A percentile compares a stretch with the other conserved stretches of the same genome.
Evolutionary conservation across 2,888 invertebrate genomes (phyloP).

Genomic region (Sturmia bella): DNA sequence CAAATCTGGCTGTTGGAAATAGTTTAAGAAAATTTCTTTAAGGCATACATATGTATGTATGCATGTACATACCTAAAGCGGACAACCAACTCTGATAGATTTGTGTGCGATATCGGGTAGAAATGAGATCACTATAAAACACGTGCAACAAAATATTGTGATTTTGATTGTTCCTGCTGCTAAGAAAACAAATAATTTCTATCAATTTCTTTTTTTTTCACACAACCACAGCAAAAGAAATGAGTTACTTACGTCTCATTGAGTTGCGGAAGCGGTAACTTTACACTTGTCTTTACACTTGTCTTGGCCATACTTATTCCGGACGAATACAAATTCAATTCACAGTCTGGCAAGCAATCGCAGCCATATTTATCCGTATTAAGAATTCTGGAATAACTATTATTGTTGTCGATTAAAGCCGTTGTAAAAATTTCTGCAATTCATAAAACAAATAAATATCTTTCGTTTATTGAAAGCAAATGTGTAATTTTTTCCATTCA

Average conservation of each 20-base stretch:
- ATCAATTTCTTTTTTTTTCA: too few relatives aligned
- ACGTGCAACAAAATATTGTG: conserved; percentile 85
- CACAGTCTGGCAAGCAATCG: conserved; percentile 86
- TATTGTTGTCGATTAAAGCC: conserved; percentile 81
- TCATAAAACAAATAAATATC: too few relatives aligned
- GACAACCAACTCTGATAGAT: conserved; percentile 88
- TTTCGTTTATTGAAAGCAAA: not conserved
- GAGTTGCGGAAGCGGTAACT: conserved; percentile 72
- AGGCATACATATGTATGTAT: too few relatives aligned
- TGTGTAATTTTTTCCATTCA: conserved; percentile 59
- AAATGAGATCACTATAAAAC: conserved; percentile 87
- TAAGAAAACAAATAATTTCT: not conserved
- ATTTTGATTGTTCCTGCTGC: conserved; percentile 81
- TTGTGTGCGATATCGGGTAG: conserved; percentile 86
- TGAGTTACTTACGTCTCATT: conserved; percentile 54
- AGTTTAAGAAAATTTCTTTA: too few relatives aligned
- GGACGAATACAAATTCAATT: conserved; percentile 84
- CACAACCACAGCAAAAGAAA: not conserved
- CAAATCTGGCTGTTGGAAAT: too few relatives aligned
- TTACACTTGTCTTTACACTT: too few relatives aligned
- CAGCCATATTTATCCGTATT: conserved; percentile 78
- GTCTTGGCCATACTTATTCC: conserved; percentile 86
- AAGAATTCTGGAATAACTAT: conserved; percentile 73
- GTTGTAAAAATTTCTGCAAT: conserved; percentile 75
- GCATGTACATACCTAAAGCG: conserved; percentile 83